A percentile compares a stretch with the other conserved stretches of the same genome.
These are phyloP conservation scores for Clarias pachynema DNA, from an alignment of 2,797 vertebrate species.

Conservation along the genomic window DNA sequence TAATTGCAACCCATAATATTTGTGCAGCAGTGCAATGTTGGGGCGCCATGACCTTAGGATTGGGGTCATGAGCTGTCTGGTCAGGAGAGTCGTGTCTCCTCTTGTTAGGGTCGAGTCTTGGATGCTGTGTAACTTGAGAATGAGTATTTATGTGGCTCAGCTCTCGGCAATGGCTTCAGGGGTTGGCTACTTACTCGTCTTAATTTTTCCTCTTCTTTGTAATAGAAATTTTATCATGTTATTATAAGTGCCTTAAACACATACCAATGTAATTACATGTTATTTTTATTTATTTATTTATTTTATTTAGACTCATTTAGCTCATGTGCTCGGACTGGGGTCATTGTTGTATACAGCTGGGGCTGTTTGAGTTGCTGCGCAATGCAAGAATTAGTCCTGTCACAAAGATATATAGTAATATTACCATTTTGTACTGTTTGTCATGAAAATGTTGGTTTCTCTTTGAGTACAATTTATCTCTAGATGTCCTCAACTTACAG, in stretches of 20 bases:
- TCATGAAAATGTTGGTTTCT: background rate
- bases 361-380: background rate
- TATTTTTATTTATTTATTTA: background rate
- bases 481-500: conserved; percentile 42
- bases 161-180: background rate
- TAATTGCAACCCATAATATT: conserved; percentile 76
- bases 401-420: background rate
- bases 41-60: conserved; percentile 59
- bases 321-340: background rate
- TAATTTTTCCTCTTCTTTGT: background rate
- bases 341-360: background rate
- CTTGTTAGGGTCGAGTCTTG: conserved; percentile 35
- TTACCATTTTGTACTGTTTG: background rate
- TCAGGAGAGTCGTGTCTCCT: conserved; percentile 55
- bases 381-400: background rate
- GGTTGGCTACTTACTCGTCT: background rate
- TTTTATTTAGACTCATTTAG: background rate
- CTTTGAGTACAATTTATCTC: conserved; percentile 31
- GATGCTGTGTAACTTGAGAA: conserved; percentile 46
- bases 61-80: conserved; percentile 54
- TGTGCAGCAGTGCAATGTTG: conserved; percentile 66
- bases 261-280: background rate
- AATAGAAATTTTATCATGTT: background rate
- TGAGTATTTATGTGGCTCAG: background rate
- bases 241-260: background rate